Evolutionary conservation across 1,140 invertebrate species (phyloP), one percentile per base, ranked within the genome.

Genomic region (Pomacea maculata): DNA sequence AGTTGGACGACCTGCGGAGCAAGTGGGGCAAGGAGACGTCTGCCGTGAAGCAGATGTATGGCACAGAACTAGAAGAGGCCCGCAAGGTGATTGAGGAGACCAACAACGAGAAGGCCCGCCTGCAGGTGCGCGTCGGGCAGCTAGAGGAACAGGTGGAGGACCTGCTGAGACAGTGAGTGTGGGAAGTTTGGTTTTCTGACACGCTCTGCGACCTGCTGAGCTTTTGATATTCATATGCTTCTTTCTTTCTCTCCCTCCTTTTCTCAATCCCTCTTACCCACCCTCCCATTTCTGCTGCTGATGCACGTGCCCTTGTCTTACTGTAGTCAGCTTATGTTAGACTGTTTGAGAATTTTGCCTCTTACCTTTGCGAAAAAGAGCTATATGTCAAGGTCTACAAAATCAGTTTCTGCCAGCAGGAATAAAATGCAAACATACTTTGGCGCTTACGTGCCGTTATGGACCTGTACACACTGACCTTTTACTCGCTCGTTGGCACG

Each of bases 31-130:
- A 91, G 80, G 92, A 92, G 86, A 91, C 92, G 10, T 86, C 81
- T 65, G 89, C 85, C 63, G 89, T 93, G 70, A 92, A 92, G 83
- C 89, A 90, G 55, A 93, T 93, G 90, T 93, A 92, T 86, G 93
- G 93, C 75, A 88, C 87, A 14, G 92, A 93, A 79, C 81, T 93
- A 79, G 80, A 86, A 6, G 88, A 91, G 71, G 88, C 88, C 15
- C 77, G 90, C 29, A 86, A 90, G 78, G 81, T 90, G 29, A 89
- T 90, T 70, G 90, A 92, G 80, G 90, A 90, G 72, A 85, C 88
- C 15, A 89, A 87, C 79, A 88, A 89, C 75, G 88, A 90, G 19
- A 91, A 91, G 78, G 83, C 87, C 12, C 83, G 85, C 21, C 81
- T 89, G 25, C 88, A 90, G 80, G 85, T 91, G 64, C 84, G 89